These are phyloP conservation scores for Lepidochrysops patricia DNA, from an alignment of 2,888 invertebrate genomes.

Conservation along the genomic window DNA sequence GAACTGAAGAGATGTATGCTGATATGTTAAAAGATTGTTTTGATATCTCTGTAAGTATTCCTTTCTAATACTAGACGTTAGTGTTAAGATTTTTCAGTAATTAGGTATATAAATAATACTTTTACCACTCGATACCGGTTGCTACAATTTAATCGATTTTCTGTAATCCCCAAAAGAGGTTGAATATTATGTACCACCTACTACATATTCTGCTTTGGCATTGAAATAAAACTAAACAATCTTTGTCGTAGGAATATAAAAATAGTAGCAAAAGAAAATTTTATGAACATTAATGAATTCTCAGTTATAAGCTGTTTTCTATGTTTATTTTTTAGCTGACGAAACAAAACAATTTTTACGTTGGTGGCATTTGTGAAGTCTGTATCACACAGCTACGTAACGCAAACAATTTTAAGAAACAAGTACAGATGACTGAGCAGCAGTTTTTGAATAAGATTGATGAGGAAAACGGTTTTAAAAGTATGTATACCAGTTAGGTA, in stretches of 20 bases:
- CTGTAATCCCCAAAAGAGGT: no score
- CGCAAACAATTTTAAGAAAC: slow-evolving; percentile 58
- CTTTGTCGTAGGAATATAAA: no score
- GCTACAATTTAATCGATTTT: no score
- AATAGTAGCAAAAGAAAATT: no score
- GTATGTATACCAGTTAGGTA: not conserved
- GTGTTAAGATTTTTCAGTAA: no score
- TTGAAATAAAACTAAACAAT: no score
- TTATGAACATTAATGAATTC: no score
- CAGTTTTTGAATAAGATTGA: slow-evolving; percentile 47
- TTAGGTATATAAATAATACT: no score
- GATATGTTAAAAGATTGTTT: slow-evolving; percentile 64
- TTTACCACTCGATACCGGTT: no score
- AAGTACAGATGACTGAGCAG: slow-evolving; percentile 52
- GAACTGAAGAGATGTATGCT: slow-evolving; percentile 56
- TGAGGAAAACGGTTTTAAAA: slow-evolving; percentile 18
- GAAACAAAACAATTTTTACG: slow-evolving; percentile 30
- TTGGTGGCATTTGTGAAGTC: slow-evolving; percentile 60
- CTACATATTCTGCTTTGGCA: no score
- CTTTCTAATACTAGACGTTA: not conserved
- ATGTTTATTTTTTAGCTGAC: slow-evolving; percentile 27
- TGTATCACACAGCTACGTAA: slow-evolving; percentile 62
- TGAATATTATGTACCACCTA: no score
- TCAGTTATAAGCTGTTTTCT: not conserved
- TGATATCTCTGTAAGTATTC: slow-evolving; percentile 50